phyloP scores from a whole-genome alignment of 2,113 vertebrate species.

The Odocoileus hemionus region DNA sequence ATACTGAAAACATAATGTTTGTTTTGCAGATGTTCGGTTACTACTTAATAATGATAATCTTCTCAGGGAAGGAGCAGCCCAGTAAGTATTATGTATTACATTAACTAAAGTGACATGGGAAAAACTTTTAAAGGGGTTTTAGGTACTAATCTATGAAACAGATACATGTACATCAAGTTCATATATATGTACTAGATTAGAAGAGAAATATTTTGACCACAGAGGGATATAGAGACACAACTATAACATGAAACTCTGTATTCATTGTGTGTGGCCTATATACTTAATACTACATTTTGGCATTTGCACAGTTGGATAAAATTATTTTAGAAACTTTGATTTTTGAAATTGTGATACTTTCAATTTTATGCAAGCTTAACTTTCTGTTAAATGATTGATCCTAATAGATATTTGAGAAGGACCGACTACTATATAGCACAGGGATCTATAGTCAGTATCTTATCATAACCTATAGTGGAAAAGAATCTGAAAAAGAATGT shows the following conservation, averaged over 20 bases:
- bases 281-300: neutral
- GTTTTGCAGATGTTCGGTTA: slow-evolving; percentile 93
- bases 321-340: neutral
- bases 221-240: neutral
- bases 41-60: slow-evolving; percentile 98
- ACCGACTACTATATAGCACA: neutral
- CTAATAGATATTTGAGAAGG: neutral
- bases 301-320: neutral
- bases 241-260: neutral
- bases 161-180: slow-evolving; percentile 4
- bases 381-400: neutral
- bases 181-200: neutral
- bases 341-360: slow-evolving; percentile 23
- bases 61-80: slow-evolving; percentile 96
- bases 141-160: neutral
- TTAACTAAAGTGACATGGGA: neutral
- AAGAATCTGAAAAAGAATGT: neutral
- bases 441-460: neutral
- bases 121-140: slow-evolving; percentile 13
- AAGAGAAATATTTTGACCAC: neutral
- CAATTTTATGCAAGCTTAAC: slow-evolving; percentile 20
- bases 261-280: neutral
- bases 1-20: slow-evolving; percentile 48
- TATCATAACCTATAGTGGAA: neutral
- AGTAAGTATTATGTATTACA: slow-evolving; percentile 86